Evolutionary conservation across 2,888 invertebrate genomes (phyloP), one percentile per base, ranked within the genome.

Genomic region (Aplocera efformata): DNA sequence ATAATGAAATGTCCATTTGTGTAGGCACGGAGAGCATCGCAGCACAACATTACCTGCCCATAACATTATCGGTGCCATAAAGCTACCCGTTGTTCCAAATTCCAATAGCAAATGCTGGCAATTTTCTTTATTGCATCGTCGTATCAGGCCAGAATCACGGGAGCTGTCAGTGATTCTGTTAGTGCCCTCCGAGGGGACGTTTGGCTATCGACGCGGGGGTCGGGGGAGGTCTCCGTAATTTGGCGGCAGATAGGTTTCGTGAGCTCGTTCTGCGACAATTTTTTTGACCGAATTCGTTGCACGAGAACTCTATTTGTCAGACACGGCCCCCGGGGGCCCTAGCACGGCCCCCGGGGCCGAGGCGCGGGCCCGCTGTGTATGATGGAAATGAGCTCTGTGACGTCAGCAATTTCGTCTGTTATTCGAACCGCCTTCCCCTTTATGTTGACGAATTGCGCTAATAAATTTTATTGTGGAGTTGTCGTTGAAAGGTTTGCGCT

Each of bases 61-160:
- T 85, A 79, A 82, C 83, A 83, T 84, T 85, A 85, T 83, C 81
- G 79, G 66, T 60, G 62, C 79, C 71, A 81, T 83, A 84, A 85
- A 83, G 73, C 79, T 81, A 66, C 71, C 72, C 77, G 74, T 74
- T 70, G 67, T 73, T 68, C 66, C 73, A 71, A 79, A 79, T 79
- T 79, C 82, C 74, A 77, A 79, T 75, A 79, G 77, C 82, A 81
- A 85, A 83, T 84, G 82, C 71, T 78, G 68, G 76, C 82, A 80
- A 85, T 85, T 85, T 84, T 78, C 75, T 83, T 86, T 86, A 85
- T 85, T 81, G 78, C 83, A 78, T 60, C 71, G 67, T 56, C 68
- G 70, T 69, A 72, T 74, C 68, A 56, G 60, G 49, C 79, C 77
- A 75, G 51, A 32, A 42, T 45, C 39, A 39, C 25, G 30, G 43